phyloP scores from a whole-genome alignment of 2,888 invertebrate genomes.

The Flabesymbios commensalis region DNA sequence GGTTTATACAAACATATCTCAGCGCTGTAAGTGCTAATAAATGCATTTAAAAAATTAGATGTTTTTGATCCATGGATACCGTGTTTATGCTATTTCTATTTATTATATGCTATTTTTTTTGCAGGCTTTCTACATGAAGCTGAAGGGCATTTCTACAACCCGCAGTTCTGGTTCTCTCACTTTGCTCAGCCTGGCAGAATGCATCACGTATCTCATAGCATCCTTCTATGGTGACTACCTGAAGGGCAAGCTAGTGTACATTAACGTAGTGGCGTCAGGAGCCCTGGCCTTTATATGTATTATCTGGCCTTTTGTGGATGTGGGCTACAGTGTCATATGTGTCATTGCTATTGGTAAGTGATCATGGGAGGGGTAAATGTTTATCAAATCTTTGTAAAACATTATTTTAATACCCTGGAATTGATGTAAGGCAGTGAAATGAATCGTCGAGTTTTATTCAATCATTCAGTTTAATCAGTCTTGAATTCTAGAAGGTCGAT shows the following conservation, averaged over 20 bases:
- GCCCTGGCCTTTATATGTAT: slow-evolving; percentile 40
- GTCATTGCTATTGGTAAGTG: slow-evolving; percentile 36
- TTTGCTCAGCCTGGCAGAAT: slow-evolving; percentile 42
- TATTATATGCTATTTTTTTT: not conserved
- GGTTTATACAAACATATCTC: too few species aligned
- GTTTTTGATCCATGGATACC: too few species aligned
- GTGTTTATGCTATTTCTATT: too few species aligned
- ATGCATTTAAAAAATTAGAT: too few species aligned
- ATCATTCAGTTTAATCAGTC: too few species aligned
- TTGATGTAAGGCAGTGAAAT: too few species aligned
- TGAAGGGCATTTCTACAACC: slow-evolving; percentile 31
- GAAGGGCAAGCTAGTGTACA: slow-evolving; percentile 39
- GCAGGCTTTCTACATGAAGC: slow-evolving; percentile 45
- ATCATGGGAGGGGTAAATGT: too few species aligned
- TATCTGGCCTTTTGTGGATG: slow-evolving; percentile 42
- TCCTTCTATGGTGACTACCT: slow-evolving; percentile 43
- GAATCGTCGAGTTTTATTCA: too few species aligned
- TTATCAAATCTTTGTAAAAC: too few species aligned
- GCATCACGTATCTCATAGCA: slow-evolving; percentile 40
- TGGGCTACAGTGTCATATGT: slow-evolving; percentile 36
- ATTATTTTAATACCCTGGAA: too few species aligned
- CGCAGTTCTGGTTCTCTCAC: slow-evolving; percentile 38
- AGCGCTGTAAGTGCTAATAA: too few species aligned
- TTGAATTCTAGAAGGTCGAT: too few species aligned
- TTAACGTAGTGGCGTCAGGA: slow-evolving; percentile 36